These are phyloP conservation scores for Coenonympha arcania DNA, from an alignment of 2,888 invertebrate genomes.

Conservation along the genomic window DNA sequence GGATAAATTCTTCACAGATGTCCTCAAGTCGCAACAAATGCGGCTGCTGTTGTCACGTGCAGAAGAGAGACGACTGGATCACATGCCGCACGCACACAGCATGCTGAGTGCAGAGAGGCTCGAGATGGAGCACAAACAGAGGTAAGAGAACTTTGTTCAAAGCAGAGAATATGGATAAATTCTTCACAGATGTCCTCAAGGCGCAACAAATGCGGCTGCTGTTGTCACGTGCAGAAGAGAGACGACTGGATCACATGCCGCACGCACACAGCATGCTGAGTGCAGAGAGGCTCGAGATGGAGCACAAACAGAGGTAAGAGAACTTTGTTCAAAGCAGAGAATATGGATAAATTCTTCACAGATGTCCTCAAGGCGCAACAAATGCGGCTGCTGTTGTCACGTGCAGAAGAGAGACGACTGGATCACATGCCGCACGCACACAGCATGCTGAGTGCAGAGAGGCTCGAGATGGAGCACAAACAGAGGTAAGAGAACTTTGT, in stretches of 20 bases:
- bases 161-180: too few relatives aligned
- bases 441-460: constrained; percentile 57
- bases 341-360: too few relatives aligned
- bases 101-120: constrained; percentile 58
- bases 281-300: constrained; percentile 57
- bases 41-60: constrained; percentile 50
- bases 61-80: constrained; percentile 44
- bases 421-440: constrained; percentile 44
- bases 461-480: constrained; percentile 62
- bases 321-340: too few relatives aligned
- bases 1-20: constrained; percentile 82
- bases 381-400: constrained; percentile 51
- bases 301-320: constrained; percentile 63
- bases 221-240: constrained; percentile 49
- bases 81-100: constrained; percentile 47
- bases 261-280: constrained; percentile 55
- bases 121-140: constrained; percentile 65
- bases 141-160: constrained; percentile 49
- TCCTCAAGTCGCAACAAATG: constrained; percentile 77
- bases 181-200: constrained; percentile 79
- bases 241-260: constrained; percentile 44
- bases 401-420: constrained; percentile 48
- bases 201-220: constrained; percentile 69
- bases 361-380: constrained; percentile 80
- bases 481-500: constrained; percentile 60